Evolutionary conservation across 2,113 vertebrate species (phyloP).

Genomic region (Menura novaehollandiae): DNA sequence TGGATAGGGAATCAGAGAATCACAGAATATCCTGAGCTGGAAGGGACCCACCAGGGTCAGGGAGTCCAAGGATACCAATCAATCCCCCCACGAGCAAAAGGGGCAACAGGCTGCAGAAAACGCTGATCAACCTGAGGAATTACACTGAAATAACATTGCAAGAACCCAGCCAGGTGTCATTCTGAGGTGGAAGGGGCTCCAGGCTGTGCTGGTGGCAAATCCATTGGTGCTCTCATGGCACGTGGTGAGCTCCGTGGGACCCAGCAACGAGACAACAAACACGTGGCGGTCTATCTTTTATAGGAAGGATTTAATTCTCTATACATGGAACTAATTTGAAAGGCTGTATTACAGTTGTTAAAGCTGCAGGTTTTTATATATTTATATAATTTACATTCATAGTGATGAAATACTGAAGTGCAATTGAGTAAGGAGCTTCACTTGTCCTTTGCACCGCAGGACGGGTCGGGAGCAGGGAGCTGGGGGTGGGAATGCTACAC

Average conservation of each 20-base stretch:
- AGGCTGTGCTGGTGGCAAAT: neutral
- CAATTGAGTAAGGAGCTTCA: constrained; percentile 57
- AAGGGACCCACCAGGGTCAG: neutral
- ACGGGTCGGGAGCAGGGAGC: neutral
- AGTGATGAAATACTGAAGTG: constrained; percentile 78
- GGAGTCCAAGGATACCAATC: neutral
- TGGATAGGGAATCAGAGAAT: neutral
- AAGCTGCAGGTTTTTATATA: constrained; percentile 83
- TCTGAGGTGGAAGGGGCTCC: neutral
- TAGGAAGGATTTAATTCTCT: constrained; percentile 89
- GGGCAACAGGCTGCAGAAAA: neutral
- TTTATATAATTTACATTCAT: constrained; percentile 87
- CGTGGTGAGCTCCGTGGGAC: neutral
- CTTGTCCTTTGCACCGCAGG: constrained; percentile 49
- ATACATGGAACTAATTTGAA: constrained; percentile 84
- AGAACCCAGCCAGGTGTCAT: neutral
- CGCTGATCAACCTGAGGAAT: neutral
- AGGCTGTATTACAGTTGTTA: constrained; percentile 87
- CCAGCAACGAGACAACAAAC: constrained; percentile 75
- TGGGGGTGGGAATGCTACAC: constrained; percentile 3
- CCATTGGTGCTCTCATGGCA: neutral
- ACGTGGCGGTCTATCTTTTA: constrained; percentile 77
- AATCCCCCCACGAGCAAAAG: neutral
- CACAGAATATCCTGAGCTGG: neutral
- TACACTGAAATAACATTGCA: neutral